phyloP scores from a whole-genome alignment of 2,113 vertebrate species.

The Peromyscus maniculatus region DNA sequence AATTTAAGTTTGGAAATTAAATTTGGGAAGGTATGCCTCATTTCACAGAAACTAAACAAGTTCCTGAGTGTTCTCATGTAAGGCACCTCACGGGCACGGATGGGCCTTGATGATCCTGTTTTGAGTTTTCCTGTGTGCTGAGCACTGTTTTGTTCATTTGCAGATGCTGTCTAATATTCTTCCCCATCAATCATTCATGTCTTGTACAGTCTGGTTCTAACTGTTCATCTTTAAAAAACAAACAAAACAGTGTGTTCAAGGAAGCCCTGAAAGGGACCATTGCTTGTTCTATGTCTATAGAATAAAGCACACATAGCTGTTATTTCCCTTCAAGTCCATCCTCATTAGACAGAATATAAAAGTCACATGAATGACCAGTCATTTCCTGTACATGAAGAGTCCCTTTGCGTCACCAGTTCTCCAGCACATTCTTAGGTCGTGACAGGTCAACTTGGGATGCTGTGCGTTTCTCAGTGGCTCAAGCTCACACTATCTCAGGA shows the following conservation, averaged over 20 bases:
- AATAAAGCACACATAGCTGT: not conserved
- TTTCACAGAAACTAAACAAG: slow-evolving; percentile 72
- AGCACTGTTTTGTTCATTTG: not conserved
- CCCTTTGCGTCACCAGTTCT: not conserved
- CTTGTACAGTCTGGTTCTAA: not conserved
- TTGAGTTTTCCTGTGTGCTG: not conserved
- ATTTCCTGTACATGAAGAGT: not conserved
- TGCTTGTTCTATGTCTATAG: not conserved
- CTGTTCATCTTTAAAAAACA: not conserved
- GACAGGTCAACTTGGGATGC: not conserved
- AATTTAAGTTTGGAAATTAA: slow-evolving; percentile 78
- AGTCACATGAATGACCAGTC: not conserved
- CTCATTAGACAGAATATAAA: not conserved
- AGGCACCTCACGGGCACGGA: not conserved
- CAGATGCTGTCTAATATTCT: no score
- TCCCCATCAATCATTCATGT: not conserved
- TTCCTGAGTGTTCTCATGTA: slow-evolving; percentile 38
- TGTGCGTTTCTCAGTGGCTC: not conserved
- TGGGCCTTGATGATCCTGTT: not conserved
- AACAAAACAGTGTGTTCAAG: not conserved
- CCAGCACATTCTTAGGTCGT: not conserved
- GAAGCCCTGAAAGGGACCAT: not conserved
- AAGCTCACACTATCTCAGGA: not conserved
- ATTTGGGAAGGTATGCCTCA: slow-evolving; percentile 70
- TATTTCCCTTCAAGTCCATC: slow-evolving; percentile 2